Evolutionary conservation across 2,113 vertebrate species (phyloP).

Genomic region (Aegithalos caudatus): DNA sequence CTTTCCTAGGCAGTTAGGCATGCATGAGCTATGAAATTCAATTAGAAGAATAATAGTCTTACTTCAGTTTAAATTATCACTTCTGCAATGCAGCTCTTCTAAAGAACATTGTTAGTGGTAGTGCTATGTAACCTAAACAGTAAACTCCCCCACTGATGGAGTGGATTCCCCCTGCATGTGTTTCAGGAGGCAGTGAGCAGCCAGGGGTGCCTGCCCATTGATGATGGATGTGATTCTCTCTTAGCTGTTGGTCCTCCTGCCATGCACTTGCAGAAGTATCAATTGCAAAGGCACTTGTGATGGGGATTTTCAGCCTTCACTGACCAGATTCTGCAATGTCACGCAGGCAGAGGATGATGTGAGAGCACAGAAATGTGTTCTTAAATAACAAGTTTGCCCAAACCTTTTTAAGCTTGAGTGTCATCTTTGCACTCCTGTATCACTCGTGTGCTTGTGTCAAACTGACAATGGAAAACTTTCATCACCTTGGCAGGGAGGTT

Average conservation of each 20-base stretch:
- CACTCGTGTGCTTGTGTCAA: background rate
- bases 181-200: background rate
- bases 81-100: background rate
- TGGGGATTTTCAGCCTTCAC: background rate
- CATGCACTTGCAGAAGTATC: fast-evolving
- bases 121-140: background rate
- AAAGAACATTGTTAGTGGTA: background rate
- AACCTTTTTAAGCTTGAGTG: background rate
- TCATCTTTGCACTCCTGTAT: background rate
- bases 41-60: background rate
- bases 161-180: background rate
- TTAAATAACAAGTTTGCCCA: background rate
- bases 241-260: background rate
- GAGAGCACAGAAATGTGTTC: background rate
- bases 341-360: fast-evolving
- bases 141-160: background rate
- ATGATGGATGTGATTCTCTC: background rate
- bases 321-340: background rate
- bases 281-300: background rate
- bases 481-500: background rate
- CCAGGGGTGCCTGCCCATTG: background rate
- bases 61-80: background rate
- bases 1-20: background rate
- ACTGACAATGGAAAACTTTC: background rate
- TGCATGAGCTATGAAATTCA: background rate